Evolutionary conservation across 2,797 vertebrate genomes (phyloP).

Genomic region (Urocyon cinereoargenteus): DNA sequence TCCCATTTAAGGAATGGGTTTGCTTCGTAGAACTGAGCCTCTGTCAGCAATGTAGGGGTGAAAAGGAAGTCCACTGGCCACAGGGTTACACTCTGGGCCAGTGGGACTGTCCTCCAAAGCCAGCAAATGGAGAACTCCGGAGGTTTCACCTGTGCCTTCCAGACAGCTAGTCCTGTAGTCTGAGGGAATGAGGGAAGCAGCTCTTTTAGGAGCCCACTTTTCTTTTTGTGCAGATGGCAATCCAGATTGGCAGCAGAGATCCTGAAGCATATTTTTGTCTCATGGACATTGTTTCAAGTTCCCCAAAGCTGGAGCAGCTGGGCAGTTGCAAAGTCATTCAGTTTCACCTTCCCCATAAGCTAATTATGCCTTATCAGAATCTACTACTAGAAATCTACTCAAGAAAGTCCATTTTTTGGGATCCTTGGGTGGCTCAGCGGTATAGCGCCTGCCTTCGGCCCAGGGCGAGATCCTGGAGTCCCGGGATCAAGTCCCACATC

Average conservation of each 20-base stretch:
- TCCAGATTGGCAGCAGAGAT: background rate
- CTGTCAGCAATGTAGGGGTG: background rate
- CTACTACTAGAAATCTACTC: background rate
- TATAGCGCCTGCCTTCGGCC: no score
- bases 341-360: background rate
- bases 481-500: no score
- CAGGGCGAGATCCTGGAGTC: no score
- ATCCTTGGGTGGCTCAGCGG: no score
- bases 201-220: background rate
- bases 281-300: slow-evolving; percentile 33
- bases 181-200: background rate
- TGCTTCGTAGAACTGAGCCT: background rate
- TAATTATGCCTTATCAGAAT: background rate
- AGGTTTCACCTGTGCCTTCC: background rate
- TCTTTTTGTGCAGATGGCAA: slow-evolving; percentile 3
- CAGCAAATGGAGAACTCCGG: background rate
- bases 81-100: rapidly evolving
- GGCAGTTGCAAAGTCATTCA: background rate
- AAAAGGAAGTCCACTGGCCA: background rate
- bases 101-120: background rate
- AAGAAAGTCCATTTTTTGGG: background rate
- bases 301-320: slow-evolving; percentile 21
- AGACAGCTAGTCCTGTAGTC: background rate
- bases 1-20: background rate
- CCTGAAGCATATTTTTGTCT: slow-evolving; percentile 32